Evolutionary conservation across 2,797 vertebrate species (phyloP), one percentile per base, ranked within the genome.

Genomic region (Pogonophryne albipinna): DNA sequence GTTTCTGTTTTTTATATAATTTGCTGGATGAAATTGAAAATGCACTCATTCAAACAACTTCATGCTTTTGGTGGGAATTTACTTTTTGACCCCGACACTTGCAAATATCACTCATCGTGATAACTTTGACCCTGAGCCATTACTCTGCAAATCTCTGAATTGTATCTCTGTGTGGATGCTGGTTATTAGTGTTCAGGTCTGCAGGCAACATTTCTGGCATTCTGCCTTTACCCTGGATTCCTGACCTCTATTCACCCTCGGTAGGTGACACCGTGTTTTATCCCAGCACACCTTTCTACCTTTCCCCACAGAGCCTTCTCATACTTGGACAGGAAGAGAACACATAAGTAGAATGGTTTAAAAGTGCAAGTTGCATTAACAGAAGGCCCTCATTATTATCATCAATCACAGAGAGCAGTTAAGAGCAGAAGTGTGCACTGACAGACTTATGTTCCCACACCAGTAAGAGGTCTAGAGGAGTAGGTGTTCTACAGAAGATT

Each of bases 191-290:
- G 77, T 74, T 85, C 63, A 61, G 84, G 63, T 88, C 89, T 89
- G 47, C 68, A 85, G 85, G 87, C 76, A 80, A 85, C 84, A 93
- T 93, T 93, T 89, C 78, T 82, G 19, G 7, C 81, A 87, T 93
- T 90, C 88, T 88, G 85, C 84, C 79, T 75, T 53, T 49, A 65
- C 73, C 76, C 68, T 73, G 74, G 72, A 91, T 83, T 90, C 82
- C 72, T 91, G 83, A 87, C 86, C 86, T 85, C 62, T 77, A 51
- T 61, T 87, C 84, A 87, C 85, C 85, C 75, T 78, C 46, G 71
- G 72, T 14, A 50, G 68, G 64, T 72, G 77, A 83, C 66, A 75
- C 53, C 0, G 3, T 58, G 69, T 78, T 83, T 75, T 78, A 87
- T 80, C 79, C 78, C 51, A 11, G 71, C 69, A 64, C 71, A 76